Evolutionary conservation across 2,113 vertebrate species (phyloP), one percentile per base, ranked within the genome.

Genomic region (Austrofundulus limnaeus): DNA sequence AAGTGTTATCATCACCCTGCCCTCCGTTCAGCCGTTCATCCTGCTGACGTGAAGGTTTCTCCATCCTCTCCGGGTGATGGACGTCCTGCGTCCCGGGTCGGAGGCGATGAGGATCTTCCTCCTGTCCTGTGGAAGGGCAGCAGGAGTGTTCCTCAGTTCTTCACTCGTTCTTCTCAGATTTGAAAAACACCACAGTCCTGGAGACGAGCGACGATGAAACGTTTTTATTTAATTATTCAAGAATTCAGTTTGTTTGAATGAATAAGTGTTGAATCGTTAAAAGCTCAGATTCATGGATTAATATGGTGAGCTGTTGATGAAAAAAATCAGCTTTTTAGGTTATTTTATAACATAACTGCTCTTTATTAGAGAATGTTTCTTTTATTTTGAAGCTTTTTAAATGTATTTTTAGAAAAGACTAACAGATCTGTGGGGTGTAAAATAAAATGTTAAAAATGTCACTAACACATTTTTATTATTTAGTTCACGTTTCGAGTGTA

Each of bases 1-100:
- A 92, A 77, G 86, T 67, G 63, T 78, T 80, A 81, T 88, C 75
- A 85, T 85, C 79, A 47, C 84, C 81, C 80, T 91, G 92, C 93
- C 90, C 92, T 93, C 93, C 88, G 49, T 61, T 78, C 67, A 88
- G 91, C 89, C 91, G 89, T 91, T 81, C 75, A 70, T 85, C 77
- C 85, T 53, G 72, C 72, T 87, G 90, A 89, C 80, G 87, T 88
- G 88, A 88, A 91, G 85, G 88, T 87, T 88, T 88, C 79, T 75
- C 68, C 89, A 78, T 86, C 87, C 68, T 74, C 85, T 87, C 76
- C 75, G 66, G 52, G 70, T 86, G 91, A 92, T 80, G 82, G 77
- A 82, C 87, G 79, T 65, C 83, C 77, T 71, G 37, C 39, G 39
- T 57, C 16, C 1, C 1, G 4, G 55, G 47, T 24, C 15, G 43